Base-by-base conservation (phyloP, 2,888 invertebrate genomes). In the Chymomyza fuscimana region DNA sequence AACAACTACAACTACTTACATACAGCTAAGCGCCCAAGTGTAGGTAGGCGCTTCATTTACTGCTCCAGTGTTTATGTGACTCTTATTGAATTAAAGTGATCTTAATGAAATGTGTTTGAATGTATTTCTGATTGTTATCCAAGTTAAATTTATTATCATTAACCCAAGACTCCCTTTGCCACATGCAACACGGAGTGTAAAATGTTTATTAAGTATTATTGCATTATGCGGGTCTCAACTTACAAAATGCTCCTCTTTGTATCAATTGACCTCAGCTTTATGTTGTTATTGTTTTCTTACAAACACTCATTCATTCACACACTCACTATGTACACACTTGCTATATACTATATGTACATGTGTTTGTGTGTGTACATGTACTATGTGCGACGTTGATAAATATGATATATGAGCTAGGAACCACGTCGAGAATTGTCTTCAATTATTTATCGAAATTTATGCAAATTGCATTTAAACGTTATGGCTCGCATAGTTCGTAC, bases 81-180 rank as follows among this genome's bases (percentile, higher is more conserved):
- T 69, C 83, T 89, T 85, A 90, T 90, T 91, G 88, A 91, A 91
- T 91, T 91, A 88, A 87, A 90, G 89, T 91, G 82, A 91, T 90
- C 90, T 91, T 89, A 91, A 91, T 91, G 88, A 84, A 90, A 83
- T 70, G 89, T 90, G 90, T 90, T 91, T 91, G 89, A 84, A 90
- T 89, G 82, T 86, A 77, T 87, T 80, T 76, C 79, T 81, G 79
- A 80, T 78, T 80, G 81, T 86, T 82, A 83, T 84, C 84, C 81
- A 70, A 73, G 75, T 70, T 83, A 80, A 82, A 83, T 84, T 85
- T 81, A 76, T 84, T 78, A 80, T 82, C 78, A 84, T 83, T 85
- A 83, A 77, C 74, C 58, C 50, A 22, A 12, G 1, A 16, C 25
- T n/a, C 19, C n/a, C 22, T 10, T 54, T 54, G 16, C 22, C 16